Conservation (phyloP, 2,113 vertebrate genomes). For the Elaphurus davidianus region DNA sequence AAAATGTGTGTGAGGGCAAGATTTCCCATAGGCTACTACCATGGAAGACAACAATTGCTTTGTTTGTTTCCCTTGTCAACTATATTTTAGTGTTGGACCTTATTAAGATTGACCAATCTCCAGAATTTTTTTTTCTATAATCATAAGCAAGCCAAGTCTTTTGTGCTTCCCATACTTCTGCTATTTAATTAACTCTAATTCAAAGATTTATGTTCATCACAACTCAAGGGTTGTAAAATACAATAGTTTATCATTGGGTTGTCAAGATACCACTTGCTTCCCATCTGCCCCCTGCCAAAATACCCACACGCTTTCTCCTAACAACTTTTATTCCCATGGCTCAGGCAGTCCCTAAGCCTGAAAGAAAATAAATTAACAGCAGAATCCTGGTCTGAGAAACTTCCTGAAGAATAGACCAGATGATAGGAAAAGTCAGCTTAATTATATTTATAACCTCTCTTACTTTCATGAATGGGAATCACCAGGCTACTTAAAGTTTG, state of each 20-base stretch:
- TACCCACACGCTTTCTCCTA: neutral
- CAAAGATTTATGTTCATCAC: neutral
- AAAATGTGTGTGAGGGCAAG: neutral
- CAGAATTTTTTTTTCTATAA: neutral
- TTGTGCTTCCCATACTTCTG: neutral
- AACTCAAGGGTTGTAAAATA: neutral
- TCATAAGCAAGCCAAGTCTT: neutral
- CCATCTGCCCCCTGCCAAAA: neutral
- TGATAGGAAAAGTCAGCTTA: neutral
- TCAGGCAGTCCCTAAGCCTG: neutral
- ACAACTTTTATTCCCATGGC: neutral
- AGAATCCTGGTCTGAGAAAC: neutral
- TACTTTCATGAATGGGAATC: neutral
- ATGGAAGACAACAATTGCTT: neutral
- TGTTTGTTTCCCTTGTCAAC: neutral
- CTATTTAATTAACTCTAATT: slow-evolving; percentile 30
- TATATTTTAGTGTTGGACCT: neutral
- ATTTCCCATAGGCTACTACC: neutral
- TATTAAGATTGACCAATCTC: neutral
- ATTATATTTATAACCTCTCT: slow-evolving; percentile 8
- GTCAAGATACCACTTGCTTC: neutral
- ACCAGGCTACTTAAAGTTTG: neutral
- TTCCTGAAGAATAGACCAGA: neutral
- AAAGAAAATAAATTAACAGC: neutral
- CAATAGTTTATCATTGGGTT: neutral